Conservation (phyloP, 2,888 invertebrate species). For the Cheilosia variabilis region DNA sequence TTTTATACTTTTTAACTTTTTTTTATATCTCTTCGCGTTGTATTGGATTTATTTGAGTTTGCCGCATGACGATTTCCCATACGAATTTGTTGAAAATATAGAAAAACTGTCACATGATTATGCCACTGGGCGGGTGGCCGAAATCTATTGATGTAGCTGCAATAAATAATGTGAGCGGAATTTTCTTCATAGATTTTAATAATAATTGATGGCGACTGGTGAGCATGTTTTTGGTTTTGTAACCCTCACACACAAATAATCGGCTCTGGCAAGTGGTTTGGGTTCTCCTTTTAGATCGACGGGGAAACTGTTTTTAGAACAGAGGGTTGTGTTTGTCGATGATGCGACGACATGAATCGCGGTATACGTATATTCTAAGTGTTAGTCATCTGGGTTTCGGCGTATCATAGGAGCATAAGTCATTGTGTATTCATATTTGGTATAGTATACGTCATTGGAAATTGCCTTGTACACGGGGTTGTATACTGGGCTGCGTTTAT, state of each 20-base stretch:
- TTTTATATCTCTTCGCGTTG: background rate
- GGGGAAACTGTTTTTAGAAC: background rate
- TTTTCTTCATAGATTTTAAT: conserved; percentile 23
- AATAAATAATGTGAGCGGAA: conserved; percentile 10
- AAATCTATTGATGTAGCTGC: conserved; percentile 24
- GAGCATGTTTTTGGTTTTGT: background rate
- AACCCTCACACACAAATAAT: background rate
- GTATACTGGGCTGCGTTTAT: background rate
- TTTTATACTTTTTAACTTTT: background rate
- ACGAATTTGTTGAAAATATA: background rate
- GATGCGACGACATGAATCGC: background rate
- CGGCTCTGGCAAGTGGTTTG: conserved; percentile 21
- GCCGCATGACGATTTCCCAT: conserved; percentile 16
- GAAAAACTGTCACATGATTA: conserved; percentile 43
- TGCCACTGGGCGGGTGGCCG: background rate
- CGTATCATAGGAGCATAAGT: conserved; percentile 14
- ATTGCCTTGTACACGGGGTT: no score
- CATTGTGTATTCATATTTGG: conserved; percentile 3
- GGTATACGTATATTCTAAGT: conserved; percentile 11
- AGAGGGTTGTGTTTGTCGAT: background rate
- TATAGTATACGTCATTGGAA: conserved; percentile 20
- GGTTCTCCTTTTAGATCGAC: background rate
- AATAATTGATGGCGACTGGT: conserved; percentile 16
- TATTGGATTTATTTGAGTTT: conserved; percentile 18
- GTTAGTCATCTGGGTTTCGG: conserved; percentile 29